A percentile compares a stretch with the other conserved stretches of the same genome.
These are phyloP conservation scores for Pseudochaenichthys georgianus DNA, from an alignment of 2,797 vertebrate species.

Conservation along the genomic window DNA sequence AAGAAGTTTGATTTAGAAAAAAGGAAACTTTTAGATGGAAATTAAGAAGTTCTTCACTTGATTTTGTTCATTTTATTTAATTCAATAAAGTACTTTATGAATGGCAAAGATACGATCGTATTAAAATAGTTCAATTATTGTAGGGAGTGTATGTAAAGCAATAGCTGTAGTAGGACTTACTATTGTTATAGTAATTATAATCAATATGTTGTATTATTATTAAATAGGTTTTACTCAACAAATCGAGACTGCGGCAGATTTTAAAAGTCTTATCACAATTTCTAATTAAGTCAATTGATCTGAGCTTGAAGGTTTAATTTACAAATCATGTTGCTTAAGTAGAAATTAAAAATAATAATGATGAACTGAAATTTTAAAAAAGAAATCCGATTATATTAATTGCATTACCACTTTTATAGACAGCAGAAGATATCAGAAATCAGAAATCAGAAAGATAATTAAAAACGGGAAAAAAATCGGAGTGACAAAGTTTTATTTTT, in stretches of 20 bases:
- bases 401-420: neutral
- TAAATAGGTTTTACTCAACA: neutral
- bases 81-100: neutral
- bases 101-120: neutral
- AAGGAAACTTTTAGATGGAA: conserved; percentile 22
- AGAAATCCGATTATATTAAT: conserved; percentile 11
- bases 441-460: neutral
- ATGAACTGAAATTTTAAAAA: neutral
- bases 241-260: neutral
- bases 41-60: neutral
- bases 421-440: neutral
- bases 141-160: neutral
- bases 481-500: conserved; percentile 7
- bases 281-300: neutral
- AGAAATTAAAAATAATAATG: neutral
- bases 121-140: too few relatives aligned
- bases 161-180: conserved; percentile 1
- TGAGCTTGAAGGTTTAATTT: neutral
- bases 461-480: neutral
- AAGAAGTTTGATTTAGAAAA: conserved; percentile 73
- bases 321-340: neutral
- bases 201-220: neutral
- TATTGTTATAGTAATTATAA: neutral
- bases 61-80: neutral
- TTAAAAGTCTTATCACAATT: neutral